Conservation (phyloP, 2,113 vertebrate species). For the Pampusana beccarii region DNA sequence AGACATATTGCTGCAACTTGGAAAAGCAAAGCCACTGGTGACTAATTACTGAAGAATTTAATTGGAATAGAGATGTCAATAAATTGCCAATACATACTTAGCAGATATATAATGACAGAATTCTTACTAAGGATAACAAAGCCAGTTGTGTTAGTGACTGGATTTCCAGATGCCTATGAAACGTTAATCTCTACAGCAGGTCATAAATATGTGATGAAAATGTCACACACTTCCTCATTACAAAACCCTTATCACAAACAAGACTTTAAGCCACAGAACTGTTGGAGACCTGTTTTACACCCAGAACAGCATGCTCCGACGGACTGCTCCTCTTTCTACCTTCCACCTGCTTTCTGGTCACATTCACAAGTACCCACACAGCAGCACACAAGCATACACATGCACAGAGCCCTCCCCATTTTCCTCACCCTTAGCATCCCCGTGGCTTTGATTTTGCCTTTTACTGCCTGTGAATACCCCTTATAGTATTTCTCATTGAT, state of each 20-base stretch:
- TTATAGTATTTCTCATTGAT: constrained; percentile 33
- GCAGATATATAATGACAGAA: constrained; percentile 45
- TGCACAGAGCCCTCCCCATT: background rate
- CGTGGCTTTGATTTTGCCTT: background rate
- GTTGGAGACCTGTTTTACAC: background rate
- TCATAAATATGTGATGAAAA: constrained; percentile 69
- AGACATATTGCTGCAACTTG: constrained; percentile 77
- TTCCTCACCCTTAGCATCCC: background rate
- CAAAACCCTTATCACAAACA: constrained; percentile 37
- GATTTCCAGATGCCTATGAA: constrained; percentile 67
- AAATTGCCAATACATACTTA: constrained; percentile 72
- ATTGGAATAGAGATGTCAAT: constrained; percentile 75
- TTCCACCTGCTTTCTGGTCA: background rate
- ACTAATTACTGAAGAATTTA: constrained; percentile 78
- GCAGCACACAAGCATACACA: background rate
- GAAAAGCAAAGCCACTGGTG: constrained; percentile 76
- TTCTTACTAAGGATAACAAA: constrained; percentile 44
- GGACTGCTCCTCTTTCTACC: background rate
- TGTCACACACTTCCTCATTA: constrained; percentile 37
- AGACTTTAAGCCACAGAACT: background rate
- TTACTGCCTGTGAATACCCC: background rate
- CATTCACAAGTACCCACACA: background rate
- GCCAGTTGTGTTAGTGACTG: background rate
- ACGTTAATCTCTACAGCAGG: constrained; percentile 44
- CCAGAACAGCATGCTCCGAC: background rate